Base-by-base conservation (phyloP, 2,888 invertebrate genomes). In the Congeria kusceri region DNA sequence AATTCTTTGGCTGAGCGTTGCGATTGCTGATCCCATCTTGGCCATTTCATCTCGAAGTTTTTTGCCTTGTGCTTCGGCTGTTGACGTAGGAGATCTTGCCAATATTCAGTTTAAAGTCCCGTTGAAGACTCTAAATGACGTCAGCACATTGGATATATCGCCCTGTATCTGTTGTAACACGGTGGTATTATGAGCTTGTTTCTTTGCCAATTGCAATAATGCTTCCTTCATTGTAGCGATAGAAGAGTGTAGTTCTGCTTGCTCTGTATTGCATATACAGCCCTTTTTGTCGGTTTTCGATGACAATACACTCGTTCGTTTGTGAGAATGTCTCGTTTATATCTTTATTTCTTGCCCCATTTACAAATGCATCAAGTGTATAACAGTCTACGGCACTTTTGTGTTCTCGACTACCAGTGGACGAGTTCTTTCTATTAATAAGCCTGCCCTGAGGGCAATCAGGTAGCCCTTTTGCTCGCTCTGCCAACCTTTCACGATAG, bases 391-490 rank as follows among this genome's bases (percentile, higher is more conserved):
- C 11, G 13, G 56, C 56, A 56, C 18, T 25, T 18, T 56, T 56
- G 23, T 56, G 23, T 15, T 56, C 56, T 56, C 56, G 2, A 18
- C 56, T 56, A n/a, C 23, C 56, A 56, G 23, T 20, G 25, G 23
- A 25, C n/a, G 56, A 56, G 25, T 25, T 56, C 25, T 56, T 56
- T 56, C 56, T 56, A 18, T 56, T 56, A 18, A 56, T 25, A 25
- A 56, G 56, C 56, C 56, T 56, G 11, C 56, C 56, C 18, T 56
- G 56, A 25, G 56, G 56, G 18, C 56, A 56, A 20, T 25, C 23
- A 15, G 56, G 56, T 25, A 56, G 56, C 9, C n/a, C 9, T 56
- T 25, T 56, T n/a, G 56, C 56, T 18, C 56, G 56, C n/a, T 56
- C 56, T 25, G 56, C 56, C 20, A 56, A 25, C 11, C 56, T 20